A percentile compares a stretch with the other conserved stretches of the same genome.
These are phyloP conservation scores for Xanthia icteritia DNA, from an alignment of 2,888 invertebrate species.

Conservation along the genomic window DNA sequence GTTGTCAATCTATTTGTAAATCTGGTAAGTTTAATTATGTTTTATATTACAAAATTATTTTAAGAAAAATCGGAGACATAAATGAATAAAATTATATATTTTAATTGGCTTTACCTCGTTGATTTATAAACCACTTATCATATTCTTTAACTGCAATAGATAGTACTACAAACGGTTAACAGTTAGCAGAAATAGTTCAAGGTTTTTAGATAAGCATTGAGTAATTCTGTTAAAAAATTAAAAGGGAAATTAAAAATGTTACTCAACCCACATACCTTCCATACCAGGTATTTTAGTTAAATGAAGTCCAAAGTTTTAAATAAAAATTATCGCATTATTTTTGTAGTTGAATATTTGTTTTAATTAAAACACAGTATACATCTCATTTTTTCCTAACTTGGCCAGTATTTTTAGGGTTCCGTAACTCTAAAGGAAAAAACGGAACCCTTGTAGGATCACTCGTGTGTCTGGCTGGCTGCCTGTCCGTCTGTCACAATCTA, in stretches of 20 bases:
- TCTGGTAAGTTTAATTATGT: constrained; percentile 78
- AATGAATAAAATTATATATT: neutral
- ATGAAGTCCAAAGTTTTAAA: neutral
- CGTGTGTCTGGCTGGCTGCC: no score
- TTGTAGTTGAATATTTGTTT: neutral
- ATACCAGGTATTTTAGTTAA: neutral
- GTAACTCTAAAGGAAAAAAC: no score
- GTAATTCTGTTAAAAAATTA: neutral
- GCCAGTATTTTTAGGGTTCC: no score
- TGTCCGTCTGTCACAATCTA: no score
- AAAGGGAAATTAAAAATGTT: constrained; percentile 4
- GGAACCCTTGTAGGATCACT: no score
- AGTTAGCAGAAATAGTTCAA: constrained; percentile 19
- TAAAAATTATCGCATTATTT: neutral
- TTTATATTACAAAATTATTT: neutral
- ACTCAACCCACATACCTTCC: neutral
- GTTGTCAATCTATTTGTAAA: constrained; percentile 88
- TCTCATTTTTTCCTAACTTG: neutral
- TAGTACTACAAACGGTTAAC: constrained; percentile 14
- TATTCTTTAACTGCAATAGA: neutral
- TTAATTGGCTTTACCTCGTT: neutral
- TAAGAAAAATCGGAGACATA: neutral
- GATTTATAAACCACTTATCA: constrained; percentile 26
- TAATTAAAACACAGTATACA: neutral
- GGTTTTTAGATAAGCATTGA: constrained; percentile 27